phyloP scores from a whole-genome alignment of 2,888 invertebrate genomes.

The Drosophila pseudotalamancana region DNA sequence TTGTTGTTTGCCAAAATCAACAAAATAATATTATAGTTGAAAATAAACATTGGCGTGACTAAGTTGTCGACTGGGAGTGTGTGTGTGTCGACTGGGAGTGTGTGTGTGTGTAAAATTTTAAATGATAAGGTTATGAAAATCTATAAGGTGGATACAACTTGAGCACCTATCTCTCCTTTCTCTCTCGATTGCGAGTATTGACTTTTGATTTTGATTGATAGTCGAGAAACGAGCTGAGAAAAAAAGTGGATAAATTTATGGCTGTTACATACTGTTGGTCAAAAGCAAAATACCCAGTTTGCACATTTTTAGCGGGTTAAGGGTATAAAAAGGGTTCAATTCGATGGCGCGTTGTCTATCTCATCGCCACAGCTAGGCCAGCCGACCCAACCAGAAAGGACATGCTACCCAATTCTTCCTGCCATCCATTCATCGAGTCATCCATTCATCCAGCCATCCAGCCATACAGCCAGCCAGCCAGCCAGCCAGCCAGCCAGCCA shows the following conservation, averaged over 20 bases:
- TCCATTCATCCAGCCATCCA: too few species aligned
- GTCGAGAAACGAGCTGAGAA: too few species aligned
- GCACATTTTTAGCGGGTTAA: not conserved
- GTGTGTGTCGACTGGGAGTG: slow-evolving; percentile 10
- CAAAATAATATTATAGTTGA: slow-evolving; percentile 63
- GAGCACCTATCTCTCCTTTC: too few species aligned
- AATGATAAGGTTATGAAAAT: too few species aligned
- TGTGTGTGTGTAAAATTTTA: slow-evolving; percentile 18
- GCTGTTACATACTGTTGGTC: not conserved
- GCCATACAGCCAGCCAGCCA: too few species aligned
- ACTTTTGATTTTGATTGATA: too few species aligned
- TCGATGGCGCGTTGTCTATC: slow-evolving; percentile 36
- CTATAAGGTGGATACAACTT: too few species aligned
- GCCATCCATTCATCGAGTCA: too few species aligned
- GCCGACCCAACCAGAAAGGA: not conserved
- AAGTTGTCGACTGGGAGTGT: slow-evolving; percentile 3
- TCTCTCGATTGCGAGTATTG: too few species aligned
- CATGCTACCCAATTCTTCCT: too few species aligned
- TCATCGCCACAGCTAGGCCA: slow-evolving; percentile 6
- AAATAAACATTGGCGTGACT: slow-evolving; percentile 52
- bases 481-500: slow-evolving; percentile 1
- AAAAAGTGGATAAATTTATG: slow-evolving; percentile 1
- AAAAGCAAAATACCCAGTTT: not conserved
- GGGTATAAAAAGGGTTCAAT: slow-evolving; percentile 65
- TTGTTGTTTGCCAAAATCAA: slow-evolving; percentile 43